A percentile compares a stretch with the other conserved stretches of the same genome.
These are phyloP conservation scores for Miniopterus natalensis DNA, from an alignment of 2,113 vertebrate species.

Conservation along the genomic window DNA sequence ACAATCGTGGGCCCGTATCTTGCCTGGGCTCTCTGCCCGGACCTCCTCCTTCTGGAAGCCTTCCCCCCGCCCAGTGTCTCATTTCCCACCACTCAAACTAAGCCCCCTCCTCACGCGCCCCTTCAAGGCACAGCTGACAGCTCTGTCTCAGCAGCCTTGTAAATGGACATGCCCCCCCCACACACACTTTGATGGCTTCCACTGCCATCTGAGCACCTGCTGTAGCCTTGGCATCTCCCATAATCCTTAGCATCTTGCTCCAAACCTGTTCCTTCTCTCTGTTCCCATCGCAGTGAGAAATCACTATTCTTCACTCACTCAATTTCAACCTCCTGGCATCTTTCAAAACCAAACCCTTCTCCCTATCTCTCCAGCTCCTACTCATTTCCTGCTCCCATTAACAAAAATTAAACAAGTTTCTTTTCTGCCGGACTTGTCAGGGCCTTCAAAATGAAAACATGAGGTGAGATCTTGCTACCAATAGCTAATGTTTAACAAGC, in stretches of 20 bases:
- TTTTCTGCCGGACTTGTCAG: constrained; percentile 17
- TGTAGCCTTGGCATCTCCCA: background rate
- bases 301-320: background rate
- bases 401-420: constrained; percentile 19
- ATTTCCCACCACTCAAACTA: background rate
- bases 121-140: background rate
- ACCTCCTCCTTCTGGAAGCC: background rate
- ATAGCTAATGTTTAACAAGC: background rate
- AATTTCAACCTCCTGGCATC: background rate
- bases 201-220: background rate
- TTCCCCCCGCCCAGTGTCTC: background rate
- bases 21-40: background rate
- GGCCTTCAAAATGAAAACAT: background rate
- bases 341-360: background rate
- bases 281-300: background rate
- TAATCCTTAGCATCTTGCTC: background rate
- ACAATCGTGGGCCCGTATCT: background rate
- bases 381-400: background rate
- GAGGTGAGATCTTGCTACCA: background rate
- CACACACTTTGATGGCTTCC: background rate
- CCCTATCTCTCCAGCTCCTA: background rate
- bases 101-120: background rate
- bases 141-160: background rate
- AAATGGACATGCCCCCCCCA: background rate
- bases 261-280: background rate